Base-by-base conservation (phyloP, 1,140 invertebrate species). In the Magallana ariakensis region DNA sequence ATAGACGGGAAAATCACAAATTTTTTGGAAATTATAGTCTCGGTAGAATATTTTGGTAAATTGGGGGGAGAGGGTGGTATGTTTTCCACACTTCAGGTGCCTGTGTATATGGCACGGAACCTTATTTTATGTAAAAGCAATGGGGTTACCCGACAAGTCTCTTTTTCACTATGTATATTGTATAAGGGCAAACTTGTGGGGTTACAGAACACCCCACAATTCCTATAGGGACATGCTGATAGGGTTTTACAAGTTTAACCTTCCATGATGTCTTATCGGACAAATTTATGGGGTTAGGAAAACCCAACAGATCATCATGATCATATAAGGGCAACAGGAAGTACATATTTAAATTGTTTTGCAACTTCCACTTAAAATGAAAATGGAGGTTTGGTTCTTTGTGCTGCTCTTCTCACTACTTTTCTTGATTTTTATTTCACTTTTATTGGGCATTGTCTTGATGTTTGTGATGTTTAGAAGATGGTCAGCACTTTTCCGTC, bases 311-410 rank as follows among this genome's bases (percentile, higher is more conserved):
- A 62, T 62, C 58, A 62, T 62, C 58, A 62, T 62, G 11, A n/a
- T 62, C 58, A 9, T 62, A 62, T 62, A 62, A 62, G 58, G 58
- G 16, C 58, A 62, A 80, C 75, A 80, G 75, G 75, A 80, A 80
- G 26, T 80, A 53, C 75, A 46, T 80, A 53, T 80, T 80, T 62
- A 16, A 46, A 46, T 46, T 62, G 16, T 62, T 62, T 62, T 62
- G 58, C 75, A 33, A 80, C 75, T 80, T 80, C 75, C 75, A 60
- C 6, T 80, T 80, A 8, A 46, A 46, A 33, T 80, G 15, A 80
- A 80, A 46, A 80, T 80, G 75, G 26, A 80, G 75, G 46, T 33
- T 80, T 80, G 75, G 75, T 80, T 80, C 46, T n/a, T 53, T 80
- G 75, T 80, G 75, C 46, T 80, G 75, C 26, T 80, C 1, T 80